These are phyloP conservation scores for Rhinichthys osculus DNA, from an alignment of 2,797 vertebrate genomes.

Conservation along the genomic window DNA sequence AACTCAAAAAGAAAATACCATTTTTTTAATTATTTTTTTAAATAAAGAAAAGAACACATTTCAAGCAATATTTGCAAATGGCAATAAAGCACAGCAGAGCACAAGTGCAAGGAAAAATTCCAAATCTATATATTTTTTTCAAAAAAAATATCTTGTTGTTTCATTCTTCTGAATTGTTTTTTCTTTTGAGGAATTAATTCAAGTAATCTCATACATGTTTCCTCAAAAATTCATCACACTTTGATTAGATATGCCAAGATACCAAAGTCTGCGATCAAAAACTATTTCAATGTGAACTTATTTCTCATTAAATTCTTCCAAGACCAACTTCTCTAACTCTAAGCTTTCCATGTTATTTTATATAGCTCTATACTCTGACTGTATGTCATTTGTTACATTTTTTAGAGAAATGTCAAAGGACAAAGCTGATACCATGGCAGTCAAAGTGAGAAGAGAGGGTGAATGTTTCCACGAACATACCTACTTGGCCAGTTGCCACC, in stretches of 20 bases:
- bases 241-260: neutral
- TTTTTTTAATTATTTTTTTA: neutral
- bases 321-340: neutral
- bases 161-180: neutral
- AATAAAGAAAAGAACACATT: neutral
- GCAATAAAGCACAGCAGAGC: neutral
- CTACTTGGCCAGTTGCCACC: slow-evolving; percentile 99
- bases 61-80: neutral
- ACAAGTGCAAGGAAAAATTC: neutral
- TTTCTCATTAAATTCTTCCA: neutral
- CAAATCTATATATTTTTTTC: neutral
- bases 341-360: neutral
- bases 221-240: neutral
- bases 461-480: slow-evolving; percentile 89
- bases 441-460: slow-evolving; percentile 27
- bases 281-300: neutral
- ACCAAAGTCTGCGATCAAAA: neutral
- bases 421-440: neutral
- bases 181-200: neutral
- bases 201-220: neutral
- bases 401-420: neutral
- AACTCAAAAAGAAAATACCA: neutral
- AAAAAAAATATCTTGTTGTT: neutral
- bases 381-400: neutral
- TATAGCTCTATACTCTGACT: neutral